Evolutionary conservation across 2,888 invertebrate species (phyloP).

Genomic region (Troilus luridus): DNA sequence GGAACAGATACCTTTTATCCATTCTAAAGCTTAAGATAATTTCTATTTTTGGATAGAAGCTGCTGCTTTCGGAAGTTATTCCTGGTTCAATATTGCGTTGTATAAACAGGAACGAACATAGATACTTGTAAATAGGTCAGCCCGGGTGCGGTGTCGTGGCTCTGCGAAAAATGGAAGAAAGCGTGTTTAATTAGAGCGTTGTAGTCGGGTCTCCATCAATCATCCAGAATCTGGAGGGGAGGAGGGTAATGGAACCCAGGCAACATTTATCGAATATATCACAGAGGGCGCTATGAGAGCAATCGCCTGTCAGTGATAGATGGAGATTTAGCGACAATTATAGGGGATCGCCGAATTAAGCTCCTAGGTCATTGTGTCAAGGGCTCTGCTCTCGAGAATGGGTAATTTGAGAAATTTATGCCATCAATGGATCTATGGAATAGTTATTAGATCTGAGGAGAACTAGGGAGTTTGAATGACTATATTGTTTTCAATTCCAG

Average conservation of each 20-base stretch:
- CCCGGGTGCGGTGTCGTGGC: background rate
- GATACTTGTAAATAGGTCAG: background rate
- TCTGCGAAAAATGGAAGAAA: conserved; percentile 5
- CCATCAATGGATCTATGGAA: background rate
- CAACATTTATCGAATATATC: conserved; percentile 14
- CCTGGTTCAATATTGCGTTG: background rate
- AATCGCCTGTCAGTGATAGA: conserved; percentile 20
- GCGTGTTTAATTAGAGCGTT: conserved; percentile 24
- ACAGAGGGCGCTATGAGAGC: conserved; percentile 13
- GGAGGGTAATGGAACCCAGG: conserved; percentile 4
- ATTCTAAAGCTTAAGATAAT: no score
- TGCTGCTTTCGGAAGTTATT: no score
- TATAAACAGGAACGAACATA: background rate
- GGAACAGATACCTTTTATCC: no score
- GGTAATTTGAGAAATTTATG: background rate
- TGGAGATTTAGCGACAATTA: conserved; percentile 40
- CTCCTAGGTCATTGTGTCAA: conserved; percentile 2
- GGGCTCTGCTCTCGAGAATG: background rate
- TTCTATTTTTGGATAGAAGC: no score
- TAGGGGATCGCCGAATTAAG: background rate
- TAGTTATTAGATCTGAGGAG: background rate
- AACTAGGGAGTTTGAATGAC: background rate
- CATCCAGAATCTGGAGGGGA: background rate
- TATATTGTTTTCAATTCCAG: background rate
- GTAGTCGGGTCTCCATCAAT: background rate